Percentiles rank a stretch among this genome's conserved stretches.
Evolutionary conservation across 2,113 vertebrate genomes (phyloP).

Genomic region (Trachemys scripta): DNA sequence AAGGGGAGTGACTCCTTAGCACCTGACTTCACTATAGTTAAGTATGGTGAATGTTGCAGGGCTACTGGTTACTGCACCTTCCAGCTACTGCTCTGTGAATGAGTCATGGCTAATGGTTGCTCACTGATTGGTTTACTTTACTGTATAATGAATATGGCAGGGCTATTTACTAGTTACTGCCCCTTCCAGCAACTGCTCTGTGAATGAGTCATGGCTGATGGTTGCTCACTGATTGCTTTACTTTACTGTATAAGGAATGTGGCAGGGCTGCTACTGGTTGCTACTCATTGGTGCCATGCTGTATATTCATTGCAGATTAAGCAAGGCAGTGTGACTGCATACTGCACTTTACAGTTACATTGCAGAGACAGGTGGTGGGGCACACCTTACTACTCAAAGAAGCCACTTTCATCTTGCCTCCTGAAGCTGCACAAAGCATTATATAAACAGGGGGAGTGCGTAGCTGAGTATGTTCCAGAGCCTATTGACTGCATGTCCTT

Average conservation of each 20-base stretch:
- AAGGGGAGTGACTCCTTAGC: neutral
- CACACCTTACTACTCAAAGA: neutral
- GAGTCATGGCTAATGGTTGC: neutral
- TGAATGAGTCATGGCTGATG: neutral
- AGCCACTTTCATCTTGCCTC: neutral
- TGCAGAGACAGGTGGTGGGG: accelerated
- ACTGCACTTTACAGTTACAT: neutral
- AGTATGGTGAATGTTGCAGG: accelerated
- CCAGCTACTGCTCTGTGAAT: accelerated
- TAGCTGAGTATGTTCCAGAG: neutral
- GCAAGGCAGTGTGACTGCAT: neutral
- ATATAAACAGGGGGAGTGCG: too few relatives aligned
- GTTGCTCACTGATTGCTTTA: neutral
- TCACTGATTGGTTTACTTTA: too few relatives aligned
- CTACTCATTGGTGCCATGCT: neutral
- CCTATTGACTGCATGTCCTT: neutral
- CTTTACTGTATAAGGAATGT: neutral
- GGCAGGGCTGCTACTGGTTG: neutral
- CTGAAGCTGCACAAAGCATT: too few relatives aligned
- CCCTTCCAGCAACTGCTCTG: accelerated
- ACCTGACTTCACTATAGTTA: accelerated
- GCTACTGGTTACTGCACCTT: accelerated
- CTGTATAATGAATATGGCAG: neutral
- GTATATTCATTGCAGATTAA: neutral
- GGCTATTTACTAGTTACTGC: accelerated